Percentiles rank a stretch among this genome's conserved stretches.
Conservation (phyloP, 2,888 invertebrate genomes). For the Netelia fuscicornis region DNA sequence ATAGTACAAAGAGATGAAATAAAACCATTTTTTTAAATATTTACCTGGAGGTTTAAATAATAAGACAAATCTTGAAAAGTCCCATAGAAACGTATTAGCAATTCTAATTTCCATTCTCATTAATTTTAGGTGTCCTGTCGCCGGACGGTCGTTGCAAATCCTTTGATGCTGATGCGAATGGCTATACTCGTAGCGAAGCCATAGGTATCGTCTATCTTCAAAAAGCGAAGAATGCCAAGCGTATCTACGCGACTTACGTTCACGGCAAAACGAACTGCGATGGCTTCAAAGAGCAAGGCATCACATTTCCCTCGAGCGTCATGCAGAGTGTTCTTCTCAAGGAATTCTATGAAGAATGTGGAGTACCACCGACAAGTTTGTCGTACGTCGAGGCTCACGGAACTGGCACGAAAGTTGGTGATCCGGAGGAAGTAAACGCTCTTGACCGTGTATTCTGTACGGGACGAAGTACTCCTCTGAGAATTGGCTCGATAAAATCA, state of each 20-base stretch:
- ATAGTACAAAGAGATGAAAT: not conserved
- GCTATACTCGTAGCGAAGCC: slow-evolving; percentile 94
- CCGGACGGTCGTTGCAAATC: slow-evolving; percentile 95
- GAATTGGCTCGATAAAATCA: slow-evolving; percentile 96
- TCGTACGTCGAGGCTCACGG: slow-evolving; percentile 90
- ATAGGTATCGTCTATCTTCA: slow-evolving; percentile 90
- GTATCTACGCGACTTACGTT: slow-evolving; percentile 86
- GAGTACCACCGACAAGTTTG: slow-evolving; percentile 86
- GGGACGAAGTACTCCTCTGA: slow-evolving; percentile 90
- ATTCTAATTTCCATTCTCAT: not conserved
- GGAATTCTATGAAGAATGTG: slow-evolving; percentile 87
- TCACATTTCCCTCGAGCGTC: slow-evolving; percentile 81
- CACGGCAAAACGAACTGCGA: slow-evolving; percentile 88
- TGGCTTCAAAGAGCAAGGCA: slow-evolving; percentile 85
- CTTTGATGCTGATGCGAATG: slow-evolving; percentile 94
- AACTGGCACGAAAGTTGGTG: slow-evolving; percentile 93
- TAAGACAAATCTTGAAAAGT: slow-evolving; percentile 6
- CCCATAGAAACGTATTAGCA: slow-evolving; percentile 1
- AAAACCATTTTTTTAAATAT: not conserved
- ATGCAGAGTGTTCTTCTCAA: slow-evolving; percentile 83
- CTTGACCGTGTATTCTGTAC: slow-evolving; percentile 92
- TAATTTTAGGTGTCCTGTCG: slow-evolving; percentile 89
- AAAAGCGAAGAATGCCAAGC: slow-evolving; percentile 86
- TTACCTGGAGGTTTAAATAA: not conserved
- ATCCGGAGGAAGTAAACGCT: slow-evolving; percentile 95